Percentiles rank a stretch among this genome's conserved stretches.
phyloP scores from a whole-genome alignment of 2,113 vertebrate species.

The Parus major region DNA sequence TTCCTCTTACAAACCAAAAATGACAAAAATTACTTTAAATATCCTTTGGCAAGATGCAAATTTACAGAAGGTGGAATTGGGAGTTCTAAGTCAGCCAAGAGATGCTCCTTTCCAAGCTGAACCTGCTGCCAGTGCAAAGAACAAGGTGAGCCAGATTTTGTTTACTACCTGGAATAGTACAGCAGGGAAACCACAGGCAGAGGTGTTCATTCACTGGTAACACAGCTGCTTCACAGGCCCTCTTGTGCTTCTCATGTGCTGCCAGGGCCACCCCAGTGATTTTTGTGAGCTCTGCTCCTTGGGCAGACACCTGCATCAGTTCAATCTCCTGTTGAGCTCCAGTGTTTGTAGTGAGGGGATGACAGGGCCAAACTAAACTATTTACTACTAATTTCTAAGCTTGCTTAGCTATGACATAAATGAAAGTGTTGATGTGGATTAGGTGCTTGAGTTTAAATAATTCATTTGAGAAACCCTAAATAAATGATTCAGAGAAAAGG shows the following conservation, averaged over 20 bases:
- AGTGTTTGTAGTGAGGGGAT: not conserved
- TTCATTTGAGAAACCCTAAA: not conserved
- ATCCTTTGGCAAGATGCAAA: not conserved
- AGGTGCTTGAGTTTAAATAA: not conserved
- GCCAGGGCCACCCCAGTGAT: not conserved
- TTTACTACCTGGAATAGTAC: not conserved
- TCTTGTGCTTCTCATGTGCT: not conserved
- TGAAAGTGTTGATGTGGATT: not conserved
- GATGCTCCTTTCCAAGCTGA: not conserved
- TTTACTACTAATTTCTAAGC: not conserved
- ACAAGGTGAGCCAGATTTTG: not conserved
- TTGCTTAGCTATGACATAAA: not conserved
- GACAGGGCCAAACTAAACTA: not conserved
- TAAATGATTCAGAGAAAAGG: not conserved
- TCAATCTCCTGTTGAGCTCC: not conserved
- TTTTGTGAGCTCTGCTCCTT: not conserved
- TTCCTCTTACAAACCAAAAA: not conserved
- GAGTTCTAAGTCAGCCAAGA: not conserved
- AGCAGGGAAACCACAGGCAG: not conserved
- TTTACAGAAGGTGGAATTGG: not conserved
- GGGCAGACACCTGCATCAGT: not conserved
- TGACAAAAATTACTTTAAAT: not conserved
- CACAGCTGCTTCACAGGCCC: not conserved
- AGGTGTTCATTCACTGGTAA: not conserved
- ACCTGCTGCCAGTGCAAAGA: not conserved